Evolutionary conservation across 2,888 invertebrate species (phyloP), one percentile per base, ranked within the genome.

Genomic region (Dicyrtomina minuta): DNA sequence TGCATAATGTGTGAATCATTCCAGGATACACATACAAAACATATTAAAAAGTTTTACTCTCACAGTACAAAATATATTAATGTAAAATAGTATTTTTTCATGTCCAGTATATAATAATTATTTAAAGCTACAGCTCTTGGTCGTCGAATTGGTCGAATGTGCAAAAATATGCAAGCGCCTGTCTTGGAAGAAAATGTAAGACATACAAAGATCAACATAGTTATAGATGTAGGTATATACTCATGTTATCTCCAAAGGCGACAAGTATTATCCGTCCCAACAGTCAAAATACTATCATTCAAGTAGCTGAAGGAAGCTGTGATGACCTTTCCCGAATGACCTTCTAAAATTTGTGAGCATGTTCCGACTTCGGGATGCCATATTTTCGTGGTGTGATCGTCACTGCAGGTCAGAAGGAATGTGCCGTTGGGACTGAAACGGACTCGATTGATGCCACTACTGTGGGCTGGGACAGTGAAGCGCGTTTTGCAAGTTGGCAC

Each of bases 211-310:
- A n/a, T n/a, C n/a, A n/a, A n/a, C n/a, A n/a, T n/a, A n/a, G n/a
- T n/a, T n/a, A n/a, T n/a, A n/a, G n/a, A n/a, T n/a, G n/a, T n/a
- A n/a, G n/a, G n/a, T n/a, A n/a, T n/a, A n/a, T n/a, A n/a, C n/a
- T n/a, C n/a, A n/a, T n/a, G n/a, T 43, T 33, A 69, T 43, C 55
- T 87, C 91, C 92, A 92, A 76, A 92, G 87, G 65, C 88, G 84
- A 81, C 90, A 91, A 13, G 89, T 89, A 83, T 90, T 91, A 81
- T 92, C 92, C 82, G 91, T 91, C 78, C 90, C 90, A 0, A 90
- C 91, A 20, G 92, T 92, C 75, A 92, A 83, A 77, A 92, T 87
- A 5, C 88, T 88, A 79, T 90, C 89, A 0, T 91, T 92, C 0
- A 87, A 85, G 81, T 92, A 91, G 43, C 89, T 91, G 81, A 88